Evolutionary conservation across 2,888 invertebrate species (phyloP), one percentile per base, ranked within the genome.

Genomic region (Phortica okadai): DNA sequence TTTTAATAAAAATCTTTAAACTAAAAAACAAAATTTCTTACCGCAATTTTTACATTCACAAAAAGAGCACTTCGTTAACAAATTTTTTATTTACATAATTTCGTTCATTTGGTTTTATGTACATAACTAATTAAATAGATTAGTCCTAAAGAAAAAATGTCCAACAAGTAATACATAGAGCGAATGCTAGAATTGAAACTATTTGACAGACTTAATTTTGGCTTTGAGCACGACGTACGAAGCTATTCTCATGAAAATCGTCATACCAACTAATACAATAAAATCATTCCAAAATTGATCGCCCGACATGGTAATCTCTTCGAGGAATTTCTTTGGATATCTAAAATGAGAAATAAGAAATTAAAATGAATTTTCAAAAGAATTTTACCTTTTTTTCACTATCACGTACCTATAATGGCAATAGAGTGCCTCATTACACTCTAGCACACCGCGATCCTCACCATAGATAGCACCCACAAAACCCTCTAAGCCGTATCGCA

Each of bases 401-500:
- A 66, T 6, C 5, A 16, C 1, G 6, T 86, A 94, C 94, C 92
- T 94, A 90, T 96, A 97, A 91, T 97, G 96, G 82, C 97, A 98
- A 88, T 97, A 97, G 41, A 92, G 90, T 0, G 93, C 94, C 70
- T 94, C 93, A 8, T 94, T 93, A 90, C 98, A 99, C n/a, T 94
- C 94, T 74, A 99, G 91, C 0, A 93, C 93, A 0, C 94, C 93
- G 59, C 98, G 92, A 80, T 95, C 92, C 78, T 95, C 92, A 0
- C 98, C 98, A 88, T 98, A 99, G 81, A 98, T 95, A 3, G 96
- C 95, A 7, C 94, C 94, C 6, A 97, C 94, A 83, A 94, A 94
- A 72, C 98, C 98, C 91, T 98, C 98, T 72, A 98, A 93, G 0
- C 97, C 97, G 89, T 98, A 99, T 74, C 98, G 93, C 74, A 98